Conservation (phyloP, 2,113 vertebrate genomes). For the Albula goreensis region DNA sequence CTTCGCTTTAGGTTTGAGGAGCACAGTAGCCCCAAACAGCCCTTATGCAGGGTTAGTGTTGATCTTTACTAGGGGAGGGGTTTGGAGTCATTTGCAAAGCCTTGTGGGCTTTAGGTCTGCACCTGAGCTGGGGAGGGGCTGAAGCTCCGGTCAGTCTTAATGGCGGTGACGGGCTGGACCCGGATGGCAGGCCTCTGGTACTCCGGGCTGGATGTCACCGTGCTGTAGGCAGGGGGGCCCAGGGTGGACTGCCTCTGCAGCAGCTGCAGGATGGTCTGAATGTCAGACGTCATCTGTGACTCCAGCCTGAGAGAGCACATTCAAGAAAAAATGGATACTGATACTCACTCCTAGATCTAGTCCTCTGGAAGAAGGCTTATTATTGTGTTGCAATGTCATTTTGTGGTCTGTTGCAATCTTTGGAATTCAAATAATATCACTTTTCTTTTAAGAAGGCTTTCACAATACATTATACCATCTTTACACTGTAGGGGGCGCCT, state of each 20-base stretch:
- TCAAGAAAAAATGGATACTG: too few relatives aligned
- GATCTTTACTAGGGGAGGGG: not conserved
- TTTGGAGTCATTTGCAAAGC: not conserved
- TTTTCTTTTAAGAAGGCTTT: too few relatives aligned
- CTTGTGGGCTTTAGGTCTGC: not conserved
- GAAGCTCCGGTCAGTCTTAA: constrained; percentile 76
- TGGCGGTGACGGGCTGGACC: constrained; percentile 68
- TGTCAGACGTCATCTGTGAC: constrained; percentile 93
- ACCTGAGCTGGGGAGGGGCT: constrained; percentile 52
- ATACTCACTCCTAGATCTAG: too few relatives aligned
- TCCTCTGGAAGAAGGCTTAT: too few relatives aligned
- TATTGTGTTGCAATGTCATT: too few relatives aligned
- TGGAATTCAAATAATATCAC: too few relatives aligned
- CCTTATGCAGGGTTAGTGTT: not conserved
- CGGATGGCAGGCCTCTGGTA: constrained; percentile 72
- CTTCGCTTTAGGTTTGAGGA: too few relatives aligned
- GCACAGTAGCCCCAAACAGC: too few relatives aligned
- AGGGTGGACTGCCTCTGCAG: constrained; percentile 82
- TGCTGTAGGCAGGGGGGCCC: constrained; percentile 90
- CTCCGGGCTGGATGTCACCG: constrained; percentile 80
- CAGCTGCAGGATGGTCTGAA: constrained; percentile 92
- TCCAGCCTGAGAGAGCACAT: constrained; percentile 76
- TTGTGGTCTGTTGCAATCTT: too few relatives aligned
- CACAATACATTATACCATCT: constrained; percentile 4
- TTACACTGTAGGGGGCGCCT: constrained; percentile 49